A percentile compares a stretch with the other conserved stretches of the same genome.
phyloP scores from a whole-genome alignment of 2,797 vertebrate species.

The Mus caroli region DNA sequence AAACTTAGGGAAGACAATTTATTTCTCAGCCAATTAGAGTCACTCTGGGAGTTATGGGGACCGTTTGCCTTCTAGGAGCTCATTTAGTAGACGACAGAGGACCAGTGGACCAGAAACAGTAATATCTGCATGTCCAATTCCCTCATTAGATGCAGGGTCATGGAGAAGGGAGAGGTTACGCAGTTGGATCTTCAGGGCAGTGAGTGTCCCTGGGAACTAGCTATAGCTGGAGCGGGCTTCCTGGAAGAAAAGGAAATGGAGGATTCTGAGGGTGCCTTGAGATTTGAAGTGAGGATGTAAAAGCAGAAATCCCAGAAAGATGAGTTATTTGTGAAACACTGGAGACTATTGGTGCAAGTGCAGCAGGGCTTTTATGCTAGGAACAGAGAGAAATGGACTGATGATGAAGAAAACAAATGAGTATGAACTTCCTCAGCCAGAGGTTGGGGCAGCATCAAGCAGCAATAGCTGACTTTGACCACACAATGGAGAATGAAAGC shows the following conservation, averaged over 20 bases:
- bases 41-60: background rate
- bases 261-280: background rate
- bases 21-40: conserved; percentile 39
- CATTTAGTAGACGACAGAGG: background rate
- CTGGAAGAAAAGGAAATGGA: conserved; percentile 21
- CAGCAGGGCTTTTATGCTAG: background rate
- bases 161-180: background rate
- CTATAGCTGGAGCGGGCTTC: background rate
- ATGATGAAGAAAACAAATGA: background rate
- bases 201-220: background rate
- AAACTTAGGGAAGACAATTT: conserved; percentile 22
- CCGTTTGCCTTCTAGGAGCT: conserved; percentile 45
- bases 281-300: background rate
- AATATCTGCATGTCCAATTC: background rate
- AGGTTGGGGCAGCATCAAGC: background rate
- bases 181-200: background rate
- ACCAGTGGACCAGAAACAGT: background rate
- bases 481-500: background rate
- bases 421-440: background rate
- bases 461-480: background rate
- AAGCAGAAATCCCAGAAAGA: conserved; percentile 5
- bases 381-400: background rate
- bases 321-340: background rate
- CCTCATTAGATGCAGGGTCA: background rate
- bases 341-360: background rate